phyloP scores from a whole-genome alignment of 2,113 vertebrate species.

The Apteryx owenii region DNA sequence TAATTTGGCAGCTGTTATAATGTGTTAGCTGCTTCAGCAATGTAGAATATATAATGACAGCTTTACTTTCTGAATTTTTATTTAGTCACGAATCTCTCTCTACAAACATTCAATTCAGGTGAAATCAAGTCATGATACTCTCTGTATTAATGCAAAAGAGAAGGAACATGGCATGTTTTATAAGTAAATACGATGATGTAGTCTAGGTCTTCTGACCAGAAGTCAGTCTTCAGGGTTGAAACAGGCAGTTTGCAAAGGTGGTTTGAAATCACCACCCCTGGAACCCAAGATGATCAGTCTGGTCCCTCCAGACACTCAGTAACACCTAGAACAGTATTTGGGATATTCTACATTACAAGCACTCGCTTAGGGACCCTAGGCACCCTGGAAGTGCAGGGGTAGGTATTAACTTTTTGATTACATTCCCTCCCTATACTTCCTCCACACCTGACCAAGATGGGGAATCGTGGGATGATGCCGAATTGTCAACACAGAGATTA shows the following conservation, averaged over 20 bases:
- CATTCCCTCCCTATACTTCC: neutral
- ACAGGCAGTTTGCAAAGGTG: neutral
- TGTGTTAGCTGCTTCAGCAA: slow-evolving; percentile 38
- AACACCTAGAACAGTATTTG: neutral
- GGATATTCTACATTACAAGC: neutral
- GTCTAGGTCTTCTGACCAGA: neutral
- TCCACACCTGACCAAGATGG: neutral
- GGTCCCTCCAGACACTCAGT: neutral
- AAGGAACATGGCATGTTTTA: neutral
- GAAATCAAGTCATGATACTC: neutral
- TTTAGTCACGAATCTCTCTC: neutral
- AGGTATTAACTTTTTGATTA: neutral
- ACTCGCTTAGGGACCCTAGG: neutral
- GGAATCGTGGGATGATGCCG: neutral
- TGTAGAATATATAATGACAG: slow-evolving; percentile 25
- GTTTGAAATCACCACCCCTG: neutral
- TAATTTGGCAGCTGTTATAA: slow-evolving; percentile 61
- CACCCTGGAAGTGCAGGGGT: neutral
- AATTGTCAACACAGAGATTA: no score
- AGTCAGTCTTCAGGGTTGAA: neutral
- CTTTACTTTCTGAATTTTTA: slow-evolving; percentile 42
- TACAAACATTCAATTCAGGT: neutral
- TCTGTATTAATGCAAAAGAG: neutral
- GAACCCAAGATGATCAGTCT: neutral
- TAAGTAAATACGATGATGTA: neutral